Percentiles rank a stretch among this genome's conserved stretches.
Conservation (phyloP, 2,888 invertebrate genomes). For the Hipparchia sbordonii region DNA sequence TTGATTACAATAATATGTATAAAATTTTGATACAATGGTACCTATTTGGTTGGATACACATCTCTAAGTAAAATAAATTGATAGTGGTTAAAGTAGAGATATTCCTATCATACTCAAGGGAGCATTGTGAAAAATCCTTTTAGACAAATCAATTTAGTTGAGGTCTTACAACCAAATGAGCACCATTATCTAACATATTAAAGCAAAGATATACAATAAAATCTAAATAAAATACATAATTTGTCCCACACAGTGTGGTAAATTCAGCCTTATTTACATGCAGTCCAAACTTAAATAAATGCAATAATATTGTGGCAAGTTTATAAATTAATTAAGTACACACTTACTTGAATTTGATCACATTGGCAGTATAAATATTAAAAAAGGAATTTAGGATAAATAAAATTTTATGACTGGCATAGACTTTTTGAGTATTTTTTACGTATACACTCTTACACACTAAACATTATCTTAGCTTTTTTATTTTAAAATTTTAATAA, state of each 20-base stretch:
- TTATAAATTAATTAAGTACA: conserved; percentile 63
- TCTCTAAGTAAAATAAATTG: neutral
- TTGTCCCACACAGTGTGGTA: conserved; percentile 40
- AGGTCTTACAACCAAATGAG: neutral
- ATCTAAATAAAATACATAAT: conserved; percentile 52
- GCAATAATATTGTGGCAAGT: conserved; percentile 57
- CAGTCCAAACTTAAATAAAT: conserved; percentile 53
- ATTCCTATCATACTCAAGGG: neutral
- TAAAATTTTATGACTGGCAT: conserved; percentile 38
- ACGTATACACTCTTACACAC: conserved; percentile 31
- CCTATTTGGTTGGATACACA: neutral
- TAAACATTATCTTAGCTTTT: conserved; percentile 38
- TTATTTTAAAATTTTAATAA: conserved; percentile 48
- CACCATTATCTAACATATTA: conserved; percentile 41
- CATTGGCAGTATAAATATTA: conserved; percentile 45
- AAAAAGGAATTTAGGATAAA: conserved; percentile 38
- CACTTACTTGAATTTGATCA: conserved; percentile 58
- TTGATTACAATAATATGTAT: conserved; percentile 24
- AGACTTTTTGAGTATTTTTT: conserved; percentile 37
- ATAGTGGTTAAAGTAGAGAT: neutral
- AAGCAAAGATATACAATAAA: conserved; percentile 56
- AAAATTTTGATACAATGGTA: conserved; percentile 28
- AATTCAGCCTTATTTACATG: conserved; percentile 71
- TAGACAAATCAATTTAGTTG: neutral
- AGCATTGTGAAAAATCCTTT: neutral